Evolutionary conservation across 2,888 invertebrate species (phyloP), one percentile per base, ranked within the genome.

Genomic region (Ellobium chinense): DNA sequence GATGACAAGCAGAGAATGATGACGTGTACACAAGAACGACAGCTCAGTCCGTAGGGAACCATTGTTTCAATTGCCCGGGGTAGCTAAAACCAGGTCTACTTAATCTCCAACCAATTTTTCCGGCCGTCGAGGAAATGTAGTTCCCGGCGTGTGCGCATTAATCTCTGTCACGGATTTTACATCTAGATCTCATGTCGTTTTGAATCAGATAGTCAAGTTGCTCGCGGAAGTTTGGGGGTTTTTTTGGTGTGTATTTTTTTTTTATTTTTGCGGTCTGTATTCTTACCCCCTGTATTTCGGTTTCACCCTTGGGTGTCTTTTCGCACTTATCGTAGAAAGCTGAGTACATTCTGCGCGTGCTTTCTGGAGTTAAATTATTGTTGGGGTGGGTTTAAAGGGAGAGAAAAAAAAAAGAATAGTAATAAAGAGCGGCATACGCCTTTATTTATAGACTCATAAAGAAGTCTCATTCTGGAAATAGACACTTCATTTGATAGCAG

Each of bases 121-220:
- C 37, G 14, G 56, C 29, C 27, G 34, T 14, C 18, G 18, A 18
- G 37, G 36, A 66, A 76, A 24, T 36, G 56, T 14, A 21, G n/a
- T 66, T 46, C 54, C 34, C 66, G 27, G 56, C 56, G 7, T 46
- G 76, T n/a, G 76, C 76, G 24, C 66, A 76, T 76, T 76, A 76
- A 76, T 76, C 76, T 76, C 9, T 76, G 66, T 76, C 76, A 76
- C 12, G 66, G 4, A 3, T 9, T 56, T 24, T 14, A 9, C 66
- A 54, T 76, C 21, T 14, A 34, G 36, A 36, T 56, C 34, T 46
- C 31, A 27, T 54, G 75, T 65, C 75, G 4, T 31, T 63, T 2
- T 75, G 65, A 54, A 75, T 75, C 39, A 75, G 39, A 65, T 65
- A 75, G 39, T 58, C 7, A 34, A 9, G 34, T 24, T 34, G 60